phyloP scores from a whole-genome alignment of 2,797 vertebrate species.

The Myotis myotis region DNA sequence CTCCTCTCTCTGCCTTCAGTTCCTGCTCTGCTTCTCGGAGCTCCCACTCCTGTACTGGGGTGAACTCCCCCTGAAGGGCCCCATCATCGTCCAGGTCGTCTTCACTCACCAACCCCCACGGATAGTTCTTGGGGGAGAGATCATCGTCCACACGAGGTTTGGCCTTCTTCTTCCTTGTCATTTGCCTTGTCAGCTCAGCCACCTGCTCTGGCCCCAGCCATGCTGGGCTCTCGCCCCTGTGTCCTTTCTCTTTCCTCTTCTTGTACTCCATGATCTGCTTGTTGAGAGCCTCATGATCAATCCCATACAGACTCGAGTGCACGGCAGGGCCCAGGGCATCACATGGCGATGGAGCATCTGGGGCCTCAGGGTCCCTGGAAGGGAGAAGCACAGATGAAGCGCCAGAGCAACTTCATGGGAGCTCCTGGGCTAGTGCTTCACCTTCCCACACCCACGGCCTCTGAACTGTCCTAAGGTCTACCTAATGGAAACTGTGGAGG shows the following conservation, averaged over 20 bases:
- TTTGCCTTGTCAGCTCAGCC: constrained; percentile 77
- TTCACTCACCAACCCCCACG: constrained; percentile 71
- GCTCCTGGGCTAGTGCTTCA: not conserved
- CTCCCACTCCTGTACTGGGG: constrained; percentile 2
- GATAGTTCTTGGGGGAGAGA: constrained; percentile 78
- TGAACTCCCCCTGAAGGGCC: not conserved
- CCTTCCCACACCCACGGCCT: not conserved
- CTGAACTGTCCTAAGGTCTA: accelerated
- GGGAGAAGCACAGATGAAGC: not conserved
- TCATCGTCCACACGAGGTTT: constrained; percentile 65
- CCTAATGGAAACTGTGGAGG: not conserved
- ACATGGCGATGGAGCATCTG: accelerated
- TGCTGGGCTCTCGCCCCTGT: accelerated
- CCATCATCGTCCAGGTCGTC: constrained; percentile 40
- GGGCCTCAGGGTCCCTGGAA: constrained; percentile 66
- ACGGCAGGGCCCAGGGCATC: not conserved
- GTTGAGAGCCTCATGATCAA: constrained; percentile 88
- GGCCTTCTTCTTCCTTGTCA: constrained; percentile 78
- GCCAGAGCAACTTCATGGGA: accelerated
- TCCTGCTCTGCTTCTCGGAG: constrained; percentile 55
- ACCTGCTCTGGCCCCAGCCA: constrained; percentile 78
- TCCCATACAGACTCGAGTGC: constrained; percentile 82
- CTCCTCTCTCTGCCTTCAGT: not conserved
- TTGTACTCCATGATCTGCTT: constrained; percentile 89
- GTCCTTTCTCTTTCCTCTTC: constrained; percentile 72